Base-by-base conservation (phyloP, 1,140 invertebrate genomes). In the Listronotus oregonensis region DNA sequence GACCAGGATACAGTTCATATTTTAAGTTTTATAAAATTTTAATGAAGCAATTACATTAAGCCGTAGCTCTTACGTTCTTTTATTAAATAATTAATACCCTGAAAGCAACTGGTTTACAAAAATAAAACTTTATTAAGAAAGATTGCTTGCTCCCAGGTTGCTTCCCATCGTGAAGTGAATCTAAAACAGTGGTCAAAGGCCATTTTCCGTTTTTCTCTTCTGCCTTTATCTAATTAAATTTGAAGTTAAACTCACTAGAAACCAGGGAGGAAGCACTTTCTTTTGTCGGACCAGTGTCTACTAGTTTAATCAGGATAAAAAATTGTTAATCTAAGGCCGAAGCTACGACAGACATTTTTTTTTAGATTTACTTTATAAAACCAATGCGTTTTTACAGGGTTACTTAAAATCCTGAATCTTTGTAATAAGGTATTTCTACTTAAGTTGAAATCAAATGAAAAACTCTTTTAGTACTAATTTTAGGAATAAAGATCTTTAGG, bases 41-140 rank as follows among this genome's bases (percentile, higher is more conserved):
- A 46, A 46, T 46, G n/a, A 46, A 14, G 43, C 43, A 46, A 46
- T 46, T 14, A 46, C 43, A 46, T 46, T 46, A 46, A 9, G 7
- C 40, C 40, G 12, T 46, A 46, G 6, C 14, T n/a, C 17, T 9
- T 2, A 15, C 10, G 14, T 15, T 5, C 43, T 46, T 46, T 18
- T n/a, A 46, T 46, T 46, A 6, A 46, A 46, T 46, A 46, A n/a
- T 46, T 3, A 14, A 46, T 17, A 46, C 14, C 5, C 17, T 46
- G n/a, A 46, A 46, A 46, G 43, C 43, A 11, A 15, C 43, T 15
- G 43, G 14, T 46, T 46, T 46, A 46, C 14, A 6, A 46, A 46
- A 46, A 46, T 46, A 46, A 46, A 46, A 46, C 43, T 46, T 46
- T 46, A 46, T 46, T 46, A 46, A 46, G 43, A 46, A 46, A 46